Evolutionary conservation across 2,113 vertebrate genomes (phyloP).

Genomic region (Meriones unguiculatus): DNA sequence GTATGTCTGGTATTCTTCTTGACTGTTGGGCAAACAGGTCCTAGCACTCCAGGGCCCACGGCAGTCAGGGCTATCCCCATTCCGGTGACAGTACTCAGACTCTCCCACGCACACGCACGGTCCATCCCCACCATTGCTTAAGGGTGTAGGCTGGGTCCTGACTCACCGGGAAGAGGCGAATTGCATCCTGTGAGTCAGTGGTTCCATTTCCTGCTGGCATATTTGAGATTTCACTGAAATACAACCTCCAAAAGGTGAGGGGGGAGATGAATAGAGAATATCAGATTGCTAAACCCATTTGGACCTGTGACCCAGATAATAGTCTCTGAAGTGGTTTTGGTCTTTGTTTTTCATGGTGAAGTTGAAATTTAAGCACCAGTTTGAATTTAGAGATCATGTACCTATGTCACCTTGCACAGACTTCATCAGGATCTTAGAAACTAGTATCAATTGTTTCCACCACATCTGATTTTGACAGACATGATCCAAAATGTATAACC

Average conservation of each 20-base stretch:
- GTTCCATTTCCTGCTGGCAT: slow-evolving; percentile 74
- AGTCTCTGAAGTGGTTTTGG: neutral
- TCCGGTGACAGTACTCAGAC: neutral
- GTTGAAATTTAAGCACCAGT: neutral
- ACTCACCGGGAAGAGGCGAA: slow-evolving; percentile 76
- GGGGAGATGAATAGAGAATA: neutral
- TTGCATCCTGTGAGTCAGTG: slow-evolving; percentile 79
- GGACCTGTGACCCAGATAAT: slow-evolving; percentile 18
- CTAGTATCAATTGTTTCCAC: neutral
- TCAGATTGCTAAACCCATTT: neutral
- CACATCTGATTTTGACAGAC: neutral
- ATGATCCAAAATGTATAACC: neutral
- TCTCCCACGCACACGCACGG: neutral
- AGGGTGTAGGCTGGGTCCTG: slow-evolving; percentile 71
- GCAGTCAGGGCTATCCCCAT: slow-evolving; percentile 41
- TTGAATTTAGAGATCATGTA: neutral
- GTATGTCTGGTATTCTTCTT: neutral
- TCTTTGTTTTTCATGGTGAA: neutral
- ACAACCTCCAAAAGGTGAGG: slow-evolving; percentile 31
- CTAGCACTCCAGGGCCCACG: neutral
- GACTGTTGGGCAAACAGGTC: neutral
- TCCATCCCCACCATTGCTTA: slow-evolving; percentile 27
- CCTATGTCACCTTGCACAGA: neutral
- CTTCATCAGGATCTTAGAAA: neutral
- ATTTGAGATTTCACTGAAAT: slow-evolving; percentile 68